Evolutionary conservation across 2,888 invertebrate species (phyloP).

Genomic region (Barypeithes pellucidus): DNA sequence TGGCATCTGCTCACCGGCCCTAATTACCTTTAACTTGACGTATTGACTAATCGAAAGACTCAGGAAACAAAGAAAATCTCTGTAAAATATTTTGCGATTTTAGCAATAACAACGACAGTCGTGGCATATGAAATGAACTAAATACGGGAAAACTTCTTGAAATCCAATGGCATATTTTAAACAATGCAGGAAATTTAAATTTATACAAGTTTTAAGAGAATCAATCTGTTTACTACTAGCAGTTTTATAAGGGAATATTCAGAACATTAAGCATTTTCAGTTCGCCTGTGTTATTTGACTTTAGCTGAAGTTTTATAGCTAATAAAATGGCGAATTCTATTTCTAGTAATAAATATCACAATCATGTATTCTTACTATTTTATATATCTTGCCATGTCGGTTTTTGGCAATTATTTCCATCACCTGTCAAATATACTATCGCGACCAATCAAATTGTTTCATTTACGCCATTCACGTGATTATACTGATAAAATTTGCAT

Average conservation of each 20-base stretch:
- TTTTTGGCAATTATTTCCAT: no score
- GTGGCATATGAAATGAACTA: conserved; percentile 39
- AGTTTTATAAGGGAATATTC: conserved; percentile 43
- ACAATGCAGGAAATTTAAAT: conserved; percentile 41
- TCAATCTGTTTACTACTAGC: conserved; percentile 48
- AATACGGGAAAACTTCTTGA: conserved; percentile 44
- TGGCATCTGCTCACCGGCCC: no score
- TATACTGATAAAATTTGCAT: no score
- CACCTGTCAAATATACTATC: no score
- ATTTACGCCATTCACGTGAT: no score
- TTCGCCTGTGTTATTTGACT: conserved; percentile 30
- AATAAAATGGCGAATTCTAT: conserved; percentile 18
- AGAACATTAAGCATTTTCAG: conserved; percentile 18
- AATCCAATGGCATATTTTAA: conserved; percentile 40
- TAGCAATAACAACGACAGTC: conserved; percentile 40
- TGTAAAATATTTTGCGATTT: no score
- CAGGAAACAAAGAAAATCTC: no score
- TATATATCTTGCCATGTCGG: no score
- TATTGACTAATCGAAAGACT: neutral
- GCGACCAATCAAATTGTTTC: no score
- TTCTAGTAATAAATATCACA: conserved; percentile 1
- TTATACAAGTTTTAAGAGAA: conserved; percentile 44
- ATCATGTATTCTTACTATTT: no score
- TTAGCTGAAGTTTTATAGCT: conserved; percentile 45
- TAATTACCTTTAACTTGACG: no score